Evolutionary conservation across 2,888 invertebrate species (phyloP).

Genomic region (Pterostichus madidus): DNA sequence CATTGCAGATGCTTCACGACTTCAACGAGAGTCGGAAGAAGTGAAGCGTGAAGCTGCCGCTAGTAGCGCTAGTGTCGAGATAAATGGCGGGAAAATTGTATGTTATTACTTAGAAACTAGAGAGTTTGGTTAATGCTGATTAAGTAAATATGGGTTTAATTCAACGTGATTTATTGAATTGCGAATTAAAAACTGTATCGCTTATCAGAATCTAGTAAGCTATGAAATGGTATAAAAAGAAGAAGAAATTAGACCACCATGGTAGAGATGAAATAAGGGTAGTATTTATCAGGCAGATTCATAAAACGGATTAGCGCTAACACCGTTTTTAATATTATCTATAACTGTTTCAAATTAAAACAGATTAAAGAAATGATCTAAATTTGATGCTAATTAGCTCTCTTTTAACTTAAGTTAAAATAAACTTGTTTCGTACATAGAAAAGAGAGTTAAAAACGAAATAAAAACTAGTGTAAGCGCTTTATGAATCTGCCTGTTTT

Average conservation of each 20-base stretch:
- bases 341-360: too few relatives aligned
- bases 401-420: too few relatives aligned
- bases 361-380: too few relatives aligned
- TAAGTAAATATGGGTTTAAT: conserved; percentile 45
- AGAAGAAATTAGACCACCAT: conserved; percentile 18
- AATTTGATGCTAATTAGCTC: too few relatives aligned
- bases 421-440: too few relatives aligned
- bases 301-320: too few relatives aligned
- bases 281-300: not conserved
- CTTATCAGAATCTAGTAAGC: conserved; percentile 4
- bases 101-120: not conserved
- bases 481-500: too few relatives aligned
- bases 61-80: conserved; percentile 13
- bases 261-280: conserved; percentile 10
- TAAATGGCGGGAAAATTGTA: conserved; percentile 33
- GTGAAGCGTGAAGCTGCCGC: conserved; percentile 22
- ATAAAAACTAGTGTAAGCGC: too few relatives aligned
- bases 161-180: conserved; percentile 42
- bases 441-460: too few relatives aligned
- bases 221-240: not conserved
- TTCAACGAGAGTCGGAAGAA: not conserved
- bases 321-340: too few relatives aligned
- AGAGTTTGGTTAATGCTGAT: conserved; percentile 26
- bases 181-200: conserved; percentile 27
- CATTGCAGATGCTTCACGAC: conserved; percentile 2